Percentiles rank a stretch among this genome's conserved stretches.
Conservation (phyloP, 1,140 invertebrate species). For the Gerris buenoi region DNA sequence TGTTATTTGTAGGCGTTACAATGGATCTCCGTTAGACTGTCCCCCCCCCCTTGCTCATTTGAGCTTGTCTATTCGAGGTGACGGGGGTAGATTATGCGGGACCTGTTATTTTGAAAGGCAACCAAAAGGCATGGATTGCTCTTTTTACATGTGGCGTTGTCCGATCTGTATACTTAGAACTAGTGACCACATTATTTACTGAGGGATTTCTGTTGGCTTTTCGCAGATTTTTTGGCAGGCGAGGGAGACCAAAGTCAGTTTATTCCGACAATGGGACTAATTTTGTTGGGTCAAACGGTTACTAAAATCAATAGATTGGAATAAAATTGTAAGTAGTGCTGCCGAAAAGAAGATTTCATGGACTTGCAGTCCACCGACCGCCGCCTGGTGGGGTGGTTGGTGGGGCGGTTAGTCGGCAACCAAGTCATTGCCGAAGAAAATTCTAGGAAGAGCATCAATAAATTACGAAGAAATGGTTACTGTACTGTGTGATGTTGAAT, state of each 20-base stretch:
- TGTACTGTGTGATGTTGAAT: too few relatives aligned
- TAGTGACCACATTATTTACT: slow-evolving; percentile 26
- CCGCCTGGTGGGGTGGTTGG: too few relatives aligned
- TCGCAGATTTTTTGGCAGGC: slow-evolving; percentile 27
- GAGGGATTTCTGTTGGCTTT: slow-evolving; percentile 29
- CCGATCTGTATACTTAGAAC: slow-evolving; percentile 23
- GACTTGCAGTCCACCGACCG: background rate
- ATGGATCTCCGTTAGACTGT: background rate
- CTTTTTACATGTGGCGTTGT: slow-evolving; percentile 24
- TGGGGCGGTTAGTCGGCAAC: too few relatives aligned
- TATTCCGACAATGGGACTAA: slow-evolving; percentile 30
- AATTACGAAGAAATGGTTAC: too few relatives aligned
- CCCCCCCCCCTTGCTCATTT: background rate
- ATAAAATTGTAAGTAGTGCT: background rate
- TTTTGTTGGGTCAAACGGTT: slow-evolving; percentile 24
- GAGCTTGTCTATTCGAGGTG: background rate
- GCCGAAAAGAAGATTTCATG: background rate
- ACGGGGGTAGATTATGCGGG: slow-evolving; percentile 21
- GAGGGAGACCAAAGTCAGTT: slow-evolving; percentile 26
- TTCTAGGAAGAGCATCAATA: too few relatives aligned
- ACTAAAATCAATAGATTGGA: slow-evolving; percentile 5
- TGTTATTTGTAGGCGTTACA: background rate
- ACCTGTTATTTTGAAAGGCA: slow-evolving; percentile 11
- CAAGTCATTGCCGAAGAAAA: too few relatives aligned
- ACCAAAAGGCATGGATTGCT: slow-evolving; percentile 10